A percentile compares a stretch with the other conserved stretches of the same genome.
Evolutionary conservation across 2,797 vertebrate species (phyloP).

Genomic region (Cossypha caffra): DNA sequence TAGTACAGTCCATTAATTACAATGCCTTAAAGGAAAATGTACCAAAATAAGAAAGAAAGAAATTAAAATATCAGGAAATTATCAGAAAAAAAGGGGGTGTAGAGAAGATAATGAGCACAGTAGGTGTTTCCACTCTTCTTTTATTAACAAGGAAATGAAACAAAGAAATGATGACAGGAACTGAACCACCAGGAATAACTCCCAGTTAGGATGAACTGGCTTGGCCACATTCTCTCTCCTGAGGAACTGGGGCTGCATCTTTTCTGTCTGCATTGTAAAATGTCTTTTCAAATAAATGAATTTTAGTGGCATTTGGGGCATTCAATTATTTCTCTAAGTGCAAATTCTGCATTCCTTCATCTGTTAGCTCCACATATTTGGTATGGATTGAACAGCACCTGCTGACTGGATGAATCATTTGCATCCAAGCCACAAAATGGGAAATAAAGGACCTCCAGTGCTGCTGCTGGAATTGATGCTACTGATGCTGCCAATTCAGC

Average conservation of each 20-base stretch:
- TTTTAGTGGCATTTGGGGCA: not conserved
- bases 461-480: conserved; percentile 33
- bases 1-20: conserved; percentile 77
- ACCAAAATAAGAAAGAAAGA: conserved; percentile 33
- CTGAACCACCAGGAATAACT: not conserved
- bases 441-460: conserved; percentile 36
- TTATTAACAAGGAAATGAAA: not conserved
- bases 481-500: conserved; percentile 41
- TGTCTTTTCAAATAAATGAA: not conserved
- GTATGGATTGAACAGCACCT: conserved; percentile 27
- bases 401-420: conserved; percentile 37
- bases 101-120: not conserved
- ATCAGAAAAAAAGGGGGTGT: not conserved
- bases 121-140: not conserved
- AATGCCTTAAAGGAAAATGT: conserved; percentile 73
- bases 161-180: not conserved
- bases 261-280: not conserved
- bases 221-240: rapidly evolving
- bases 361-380: not conserved
- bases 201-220: not conserved
- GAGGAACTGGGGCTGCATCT: not conserved
- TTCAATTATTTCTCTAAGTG: not conserved
- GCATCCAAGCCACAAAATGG: conserved; percentile 29
- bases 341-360: conserved; percentile 6
- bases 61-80: conserved; percentile 66